Conservation (phyloP, 2,113 vertebrate genomes). For the Lethenteron reissneri region DNA sequence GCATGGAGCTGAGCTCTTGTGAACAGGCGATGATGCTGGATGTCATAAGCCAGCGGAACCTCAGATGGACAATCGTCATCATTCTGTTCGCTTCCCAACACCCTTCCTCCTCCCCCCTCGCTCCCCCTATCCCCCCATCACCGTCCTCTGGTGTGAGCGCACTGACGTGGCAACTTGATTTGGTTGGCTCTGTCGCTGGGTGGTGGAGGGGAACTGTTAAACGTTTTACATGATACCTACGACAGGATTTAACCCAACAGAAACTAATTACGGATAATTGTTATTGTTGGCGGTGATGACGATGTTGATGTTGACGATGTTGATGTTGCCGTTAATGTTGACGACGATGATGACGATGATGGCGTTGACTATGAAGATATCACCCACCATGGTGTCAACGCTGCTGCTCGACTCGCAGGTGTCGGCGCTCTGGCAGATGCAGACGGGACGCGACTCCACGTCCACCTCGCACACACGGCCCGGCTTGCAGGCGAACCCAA, state of each 20-base stretch:
- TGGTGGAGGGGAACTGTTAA: not conserved
- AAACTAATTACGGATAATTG: not conserved
- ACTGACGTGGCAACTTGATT: no score
- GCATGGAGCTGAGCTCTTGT: no score
- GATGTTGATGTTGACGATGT: not conserved
- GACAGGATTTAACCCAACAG: not conserved
- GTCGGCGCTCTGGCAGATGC: not conserved
- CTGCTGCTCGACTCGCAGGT: not conserved
- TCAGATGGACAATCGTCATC: no score
- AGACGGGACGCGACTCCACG: not conserved
- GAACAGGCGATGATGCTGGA: no score
- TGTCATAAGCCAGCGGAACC: no score
- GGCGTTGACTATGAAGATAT: not conserved
- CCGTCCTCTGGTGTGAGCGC: no score
- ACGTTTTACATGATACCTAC: not conserved
- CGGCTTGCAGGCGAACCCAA: not conserved
- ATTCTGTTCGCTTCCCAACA: no score
- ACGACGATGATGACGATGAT: not conserved
- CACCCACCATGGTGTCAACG: not conserved
- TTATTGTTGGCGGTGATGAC: not conserved
- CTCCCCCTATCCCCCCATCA: no score
- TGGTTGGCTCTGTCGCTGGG: no score
- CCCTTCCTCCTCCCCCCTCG: no score
- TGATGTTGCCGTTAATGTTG: not conserved
- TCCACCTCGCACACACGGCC: slow-evolving; percentile 2